Evolutionary conservation across 2,797 vertebrate genomes (phyloP), one percentile per base, ranked within the genome.

Genomic region (Glossophaga mutica): DNA sequence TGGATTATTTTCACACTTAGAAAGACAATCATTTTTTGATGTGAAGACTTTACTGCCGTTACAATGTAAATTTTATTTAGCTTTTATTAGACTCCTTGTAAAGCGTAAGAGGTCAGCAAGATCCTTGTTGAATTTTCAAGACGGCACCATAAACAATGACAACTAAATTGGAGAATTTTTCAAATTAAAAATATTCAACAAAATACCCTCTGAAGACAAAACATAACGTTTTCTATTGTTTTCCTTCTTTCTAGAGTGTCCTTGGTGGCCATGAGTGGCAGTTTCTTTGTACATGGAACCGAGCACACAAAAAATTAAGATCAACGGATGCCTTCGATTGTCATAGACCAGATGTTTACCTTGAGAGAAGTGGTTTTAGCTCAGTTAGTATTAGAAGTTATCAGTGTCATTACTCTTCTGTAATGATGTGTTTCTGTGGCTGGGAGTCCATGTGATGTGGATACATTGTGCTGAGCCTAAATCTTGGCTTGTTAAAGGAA

Each of bases 51-150:
- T 82, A 48, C 70, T 76, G 46, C 2, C 76, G 29, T 52, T 94
- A 79, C 92, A 85, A 92, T 67, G 55, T 62, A 39, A 91, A n/a
- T 94, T 94, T 93, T 85, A 62, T 77, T 74, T 92, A 76, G 62
- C 90, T 93, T 90, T 83, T 87, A 48, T 94, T 82, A 84, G 62
- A 11, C 24, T 95, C 42, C 59, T 83, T 93, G 19, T 5, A 74
- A 65, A 93, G 50, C 55, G 91, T 91, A 96, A 74, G 44, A 79
- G 16, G 55, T 73, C 55, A 94, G 18, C 9, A 9, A n/a, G 71
- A 44, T 71, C 46, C 32, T 34, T 39, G n/a, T 12, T 93, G 87
- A 42, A 32, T 68, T 89, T 94, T 92, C 46, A 90, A 70, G 29
- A 44, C 62, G 18, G 11, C 42, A 18, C 62, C 44, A 37, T 68